Conservation (phyloP, 1,140 invertebrate genomes). For the Danaus melanippus region DNA sequence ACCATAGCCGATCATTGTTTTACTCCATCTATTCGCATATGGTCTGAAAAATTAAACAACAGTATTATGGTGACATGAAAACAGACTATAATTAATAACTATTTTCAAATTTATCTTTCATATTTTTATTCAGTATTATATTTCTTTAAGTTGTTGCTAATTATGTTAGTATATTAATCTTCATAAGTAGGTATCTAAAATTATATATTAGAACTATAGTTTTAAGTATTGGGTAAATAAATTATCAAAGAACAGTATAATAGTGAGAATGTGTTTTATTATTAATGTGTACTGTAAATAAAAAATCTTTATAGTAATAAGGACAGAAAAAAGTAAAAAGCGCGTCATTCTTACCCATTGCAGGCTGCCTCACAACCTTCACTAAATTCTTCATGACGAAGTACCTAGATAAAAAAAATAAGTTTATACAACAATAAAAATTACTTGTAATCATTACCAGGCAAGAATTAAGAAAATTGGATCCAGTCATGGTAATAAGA, state of each 20-base stretch:
- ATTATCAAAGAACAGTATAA: too few relatives aligned
- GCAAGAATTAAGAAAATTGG: too few relatives aligned
- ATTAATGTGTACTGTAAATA: too few relatives aligned
- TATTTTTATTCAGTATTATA: conserved; percentile 3
- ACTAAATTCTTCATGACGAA: conserved; percentile 97
- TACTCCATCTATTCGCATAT: conserved; percentile 98
- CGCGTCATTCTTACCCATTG: conserved; percentile 85
- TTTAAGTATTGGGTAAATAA: too few relatives aligned
- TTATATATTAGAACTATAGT: too few relatives aligned
- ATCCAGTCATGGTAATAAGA: background rate
- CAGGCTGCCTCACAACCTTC: conserved; percentile 96
- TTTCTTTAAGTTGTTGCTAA: too few relatives aligned
- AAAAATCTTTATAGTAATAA: too few relatives aligned
- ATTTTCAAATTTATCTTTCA: conserved; percentile 8
- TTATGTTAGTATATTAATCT: too few relatives aligned
- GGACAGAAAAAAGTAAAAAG: background rate
- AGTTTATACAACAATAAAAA: too few relatives aligned
- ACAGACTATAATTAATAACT: conserved; percentile 2
- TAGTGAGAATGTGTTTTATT: too few relatives aligned
- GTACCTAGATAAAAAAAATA: conserved; percentile 72
- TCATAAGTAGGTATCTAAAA: too few relatives aligned
- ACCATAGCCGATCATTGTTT: conserved; percentile 99
- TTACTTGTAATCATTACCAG: too few relatives aligned
- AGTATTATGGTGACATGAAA: conserved; percentile 3
- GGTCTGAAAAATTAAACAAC: conserved; percentile 75